Conservation (phyloP, 2,797 vertebrate species). For the Rachycentron canadum region DNA sequence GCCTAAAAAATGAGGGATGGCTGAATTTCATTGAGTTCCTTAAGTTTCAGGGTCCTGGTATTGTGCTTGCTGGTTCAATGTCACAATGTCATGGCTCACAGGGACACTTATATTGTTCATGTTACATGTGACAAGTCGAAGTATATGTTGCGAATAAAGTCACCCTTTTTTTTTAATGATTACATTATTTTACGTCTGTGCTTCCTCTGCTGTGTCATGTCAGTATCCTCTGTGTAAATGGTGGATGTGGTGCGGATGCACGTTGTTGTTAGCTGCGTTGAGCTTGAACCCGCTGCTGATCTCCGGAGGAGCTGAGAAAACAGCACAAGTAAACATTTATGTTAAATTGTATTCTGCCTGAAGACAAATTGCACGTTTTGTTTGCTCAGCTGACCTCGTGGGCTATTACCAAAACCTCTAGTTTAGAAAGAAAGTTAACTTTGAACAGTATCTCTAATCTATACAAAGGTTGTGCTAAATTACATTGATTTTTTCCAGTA, state of each 20-base stretch:
- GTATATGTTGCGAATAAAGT: too few relatives aligned
- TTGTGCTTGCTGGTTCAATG: background rate
- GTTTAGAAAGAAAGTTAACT: background rate
- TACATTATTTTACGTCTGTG: too few relatives aligned
- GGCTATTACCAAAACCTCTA: background rate
- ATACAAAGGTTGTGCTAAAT: background rate
- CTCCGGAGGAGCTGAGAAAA: background rate
- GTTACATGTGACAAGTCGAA: too few relatives aligned
- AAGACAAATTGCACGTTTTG: background rate
- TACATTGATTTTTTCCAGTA: background rate
- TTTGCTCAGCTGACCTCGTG: background rate
- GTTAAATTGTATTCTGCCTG: background rate
- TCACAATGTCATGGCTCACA: background rate
- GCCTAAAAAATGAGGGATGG: too few relatives aligned
- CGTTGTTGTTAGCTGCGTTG: background rate
- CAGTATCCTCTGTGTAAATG: background rate
- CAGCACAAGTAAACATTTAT: background rate
- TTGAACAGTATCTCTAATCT: background rate
- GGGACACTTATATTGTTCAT: background rate
- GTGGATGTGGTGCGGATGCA: background rate
- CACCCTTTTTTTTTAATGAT: too few relatives aligned
- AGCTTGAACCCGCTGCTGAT: too few relatives aligned
- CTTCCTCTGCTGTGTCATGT: too few relatives aligned
- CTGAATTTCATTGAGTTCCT: background rate
- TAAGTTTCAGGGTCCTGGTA: background rate